Evolutionary conservation across 2,113 vertebrate species (phyloP).

Genomic region (Speoplatyrhinus poulsoni): DNA sequence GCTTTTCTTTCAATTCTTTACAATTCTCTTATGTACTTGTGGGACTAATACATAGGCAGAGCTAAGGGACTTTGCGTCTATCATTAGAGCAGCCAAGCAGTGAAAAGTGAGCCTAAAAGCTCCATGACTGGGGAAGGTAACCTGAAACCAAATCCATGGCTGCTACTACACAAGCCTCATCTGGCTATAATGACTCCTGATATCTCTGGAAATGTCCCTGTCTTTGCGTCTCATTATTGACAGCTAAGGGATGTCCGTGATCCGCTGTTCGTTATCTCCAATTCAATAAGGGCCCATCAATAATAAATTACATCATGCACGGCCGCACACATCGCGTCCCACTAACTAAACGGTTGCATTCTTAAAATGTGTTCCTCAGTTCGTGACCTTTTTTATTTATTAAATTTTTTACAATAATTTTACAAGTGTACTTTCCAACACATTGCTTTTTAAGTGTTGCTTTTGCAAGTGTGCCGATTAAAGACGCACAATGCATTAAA

Average conservation of each 20-base stretch:
- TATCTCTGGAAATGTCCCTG: slow-evolving; percentile 69
- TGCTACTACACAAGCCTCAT: slow-evolving; percentile 83
- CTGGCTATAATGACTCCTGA: slow-evolving; percentile 84
- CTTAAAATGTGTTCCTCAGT: no score
- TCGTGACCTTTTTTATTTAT: no score
- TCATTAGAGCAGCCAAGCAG: slow-evolving; percentile 82
- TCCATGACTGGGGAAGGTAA: slow-evolving; percentile 87
- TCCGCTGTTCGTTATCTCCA: slow-evolving; percentile 52
- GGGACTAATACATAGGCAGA: slow-evolving; percentile 89
- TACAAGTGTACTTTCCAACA: no score
- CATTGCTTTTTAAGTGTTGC: no score
- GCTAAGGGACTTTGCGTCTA: slow-evolving; percentile 86
- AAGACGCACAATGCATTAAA: no score
- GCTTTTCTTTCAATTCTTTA: slow-evolving; percentile 61
- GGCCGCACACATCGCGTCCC: slow-evolving; percentile 7
- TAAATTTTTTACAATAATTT: no score
- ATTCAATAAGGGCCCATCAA: slow-evolving; percentile 47
- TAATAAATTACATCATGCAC: slow-evolving; percentile 52
- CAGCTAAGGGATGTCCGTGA: slow-evolving; percentile 63
- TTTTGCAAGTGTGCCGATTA: no score
- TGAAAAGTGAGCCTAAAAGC: slow-evolving; percentile 94
- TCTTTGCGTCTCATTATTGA: slow-evolving; percentile 69
- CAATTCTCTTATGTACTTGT: slow-evolving; percentile 78
- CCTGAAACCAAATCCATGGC: slow-evolving; percentile 93
- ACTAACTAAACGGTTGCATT: slow-evolving; percentile 20